These are phyloP conservation scores for Dicranocentrus wangi DNA, from an alignment of 2,888 invertebrate species.

Conservation along the genomic window DNA sequence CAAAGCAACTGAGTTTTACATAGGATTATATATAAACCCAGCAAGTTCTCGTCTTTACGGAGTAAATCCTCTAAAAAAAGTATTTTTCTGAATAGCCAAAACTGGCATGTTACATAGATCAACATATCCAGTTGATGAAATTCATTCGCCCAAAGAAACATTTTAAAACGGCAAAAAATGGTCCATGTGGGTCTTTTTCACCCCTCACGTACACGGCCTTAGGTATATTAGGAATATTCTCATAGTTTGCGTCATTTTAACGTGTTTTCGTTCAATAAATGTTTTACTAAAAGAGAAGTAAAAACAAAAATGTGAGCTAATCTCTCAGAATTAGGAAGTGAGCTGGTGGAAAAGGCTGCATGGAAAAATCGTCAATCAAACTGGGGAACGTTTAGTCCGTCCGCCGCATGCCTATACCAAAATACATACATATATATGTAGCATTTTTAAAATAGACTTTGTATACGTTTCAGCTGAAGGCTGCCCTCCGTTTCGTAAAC, in stretches of 20 bases:
- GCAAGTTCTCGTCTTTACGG: constrained; percentile 17
- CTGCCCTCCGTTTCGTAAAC: constrained; percentile 27
- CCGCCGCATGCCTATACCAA: background rate
- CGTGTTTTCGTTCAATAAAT: constrained; percentile 53
- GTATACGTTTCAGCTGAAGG: too few species aligned
- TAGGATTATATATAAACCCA: constrained; percentile 33
- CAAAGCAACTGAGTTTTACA: background rate
- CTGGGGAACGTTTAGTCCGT: too few species aligned
- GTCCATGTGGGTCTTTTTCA: background rate
- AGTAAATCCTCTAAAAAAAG: constrained; percentile 40
- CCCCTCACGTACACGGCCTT: background rate
- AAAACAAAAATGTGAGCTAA: constrained; percentile 47
- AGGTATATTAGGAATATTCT: background rate
- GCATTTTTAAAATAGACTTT: too few species aligned
- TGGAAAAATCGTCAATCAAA: constrained; percentile 54
- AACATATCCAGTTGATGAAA: too few species aligned
- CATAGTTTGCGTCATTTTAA: constrained; percentile 36
- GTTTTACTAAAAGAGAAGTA: constrained; percentile 22
- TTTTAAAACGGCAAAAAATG: too few species aligned
- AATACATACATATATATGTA: too few species aligned
- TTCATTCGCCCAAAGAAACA: too few species aligned
- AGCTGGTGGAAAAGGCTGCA: background rate
- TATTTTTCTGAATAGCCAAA: background rate
- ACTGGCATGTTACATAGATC: too few species aligned
- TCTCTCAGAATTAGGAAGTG: constrained; percentile 45